Evolutionary conservation across 1,140 invertebrate species (phyloP), one percentile per base, ranked within the genome.

Genomic region (Drosophila sulfurigaster): DNA sequence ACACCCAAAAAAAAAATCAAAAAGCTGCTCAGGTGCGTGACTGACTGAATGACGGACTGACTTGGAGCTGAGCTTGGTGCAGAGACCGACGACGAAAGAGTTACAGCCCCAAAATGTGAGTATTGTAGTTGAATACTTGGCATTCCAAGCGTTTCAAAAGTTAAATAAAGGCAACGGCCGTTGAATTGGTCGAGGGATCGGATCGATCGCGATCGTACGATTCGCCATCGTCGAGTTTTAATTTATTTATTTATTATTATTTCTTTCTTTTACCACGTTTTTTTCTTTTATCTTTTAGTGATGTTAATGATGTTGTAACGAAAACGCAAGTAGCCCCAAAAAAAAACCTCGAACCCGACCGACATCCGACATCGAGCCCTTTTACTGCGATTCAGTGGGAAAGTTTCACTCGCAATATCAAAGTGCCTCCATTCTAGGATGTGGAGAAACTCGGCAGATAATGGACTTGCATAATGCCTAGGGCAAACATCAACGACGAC

Each of bases 271-370:
- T 6, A 5, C 41, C 15, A 25, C 30, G 10, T 49, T 10, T 8
- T 8, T 35, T 25, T 1, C 13, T 62, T 49, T 64, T 46, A n/a
- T 16, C 25, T 54, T 74, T 64, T 68, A 48, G 43, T 49, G 75
- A 85, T 78, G 74, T 64, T 68, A 48, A 46, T 49, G 75, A 85
- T 78, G 74, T 70, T 67, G 79, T 77, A 88, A 80, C 43, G 77
- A 81, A 83, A 87, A 78, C 80, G 83, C 83, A 87, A 88, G 83
- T 88, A 67, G 48, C 59, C 28, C 49, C 28, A 38, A 45, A 30
- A 52, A 38, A 38, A 38, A 38, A 38, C 11, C 35, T 38, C 63
- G 60, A 35, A 28, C 16, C 25, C 65, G 15, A 7, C 28, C 60
- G 25, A 56, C 20, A 20, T 28, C 49, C 49, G 11, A 32, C n/a